Evolutionary conservation across 1,140 invertebrate genomes (phyloP).

Genomic region (Lanistes nyassanus): DNA sequence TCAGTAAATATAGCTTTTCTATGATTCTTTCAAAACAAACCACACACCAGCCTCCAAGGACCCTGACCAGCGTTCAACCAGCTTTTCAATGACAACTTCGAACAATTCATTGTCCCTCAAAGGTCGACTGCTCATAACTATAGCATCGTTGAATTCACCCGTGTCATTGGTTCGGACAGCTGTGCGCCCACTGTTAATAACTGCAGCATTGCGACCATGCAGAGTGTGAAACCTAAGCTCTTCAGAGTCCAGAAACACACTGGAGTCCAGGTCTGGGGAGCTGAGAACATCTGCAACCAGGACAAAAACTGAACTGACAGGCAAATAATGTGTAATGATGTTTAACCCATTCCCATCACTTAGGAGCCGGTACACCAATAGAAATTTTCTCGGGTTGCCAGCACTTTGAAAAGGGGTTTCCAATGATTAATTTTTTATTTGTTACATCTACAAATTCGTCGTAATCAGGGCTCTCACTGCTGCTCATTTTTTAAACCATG

Average conservation of each 20-base stretch:
- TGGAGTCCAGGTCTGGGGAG: constrained; percentile 55
- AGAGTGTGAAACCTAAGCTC: constrained; percentile 89
- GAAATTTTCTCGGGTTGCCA: too few relatives aligned
- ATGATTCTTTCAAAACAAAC: background rate
- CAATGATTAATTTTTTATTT: too few relatives aligned
- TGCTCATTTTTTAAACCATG: too few relatives aligned
- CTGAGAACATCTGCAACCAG: constrained; percentile 53
- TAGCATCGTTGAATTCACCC: constrained; percentile 93
- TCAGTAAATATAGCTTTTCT: too few relatives aligned
- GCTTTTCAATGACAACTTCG: constrained; percentile 89
- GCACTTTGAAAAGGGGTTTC: too few relatives aligned
- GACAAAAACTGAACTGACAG: too few relatives aligned
- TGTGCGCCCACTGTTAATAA: constrained; percentile 87
- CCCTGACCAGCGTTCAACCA: constrained; percentile 92
- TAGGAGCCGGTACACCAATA: too few relatives aligned
- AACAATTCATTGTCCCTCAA: constrained; percentile 91
- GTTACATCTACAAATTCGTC: too few relatives aligned
- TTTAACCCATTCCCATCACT: too few relatives aligned
- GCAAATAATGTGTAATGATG: too few relatives aligned
- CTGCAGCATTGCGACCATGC: constrained; percentile 88
- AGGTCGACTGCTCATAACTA: constrained; percentile 89
- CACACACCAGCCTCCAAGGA: constrained; percentile 82
- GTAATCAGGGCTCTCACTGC: too few relatives aligned
- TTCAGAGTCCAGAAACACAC: constrained; percentile 52
- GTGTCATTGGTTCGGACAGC: constrained; percentile 84